Percentiles rank a stretch among this genome's conserved stretches.
phyloP scores from a whole-genome alignment of 2,113 vertebrate species.

The Larimichthys crocea region DNA sequence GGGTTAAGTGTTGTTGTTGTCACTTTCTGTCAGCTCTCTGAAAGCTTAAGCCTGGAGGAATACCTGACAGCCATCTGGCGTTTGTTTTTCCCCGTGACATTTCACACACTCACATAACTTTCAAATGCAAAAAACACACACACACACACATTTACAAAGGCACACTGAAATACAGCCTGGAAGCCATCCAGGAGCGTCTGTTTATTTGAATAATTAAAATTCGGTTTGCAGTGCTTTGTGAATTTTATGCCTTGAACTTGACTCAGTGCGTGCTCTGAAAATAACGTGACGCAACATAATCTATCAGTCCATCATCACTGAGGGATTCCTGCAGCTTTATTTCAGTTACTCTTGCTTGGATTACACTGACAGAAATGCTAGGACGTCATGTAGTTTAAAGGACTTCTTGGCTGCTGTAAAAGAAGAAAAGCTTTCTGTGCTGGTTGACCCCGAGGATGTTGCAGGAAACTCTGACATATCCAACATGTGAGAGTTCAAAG shows the following conservation, averaged over 20 bases:
- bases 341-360: neutral
- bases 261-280: neutral
- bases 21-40: constrained; percentile 56
- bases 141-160: neutral
- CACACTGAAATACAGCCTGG: neutral
- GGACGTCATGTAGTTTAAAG: neutral
- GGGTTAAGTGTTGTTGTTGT: constrained; percentile 33
- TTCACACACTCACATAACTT: constrained; percentile 4
- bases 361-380: neutral
- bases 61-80: constrained; percentile 65
- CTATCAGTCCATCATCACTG: neutral
- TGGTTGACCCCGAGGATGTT: neutral
- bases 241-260: neutral
- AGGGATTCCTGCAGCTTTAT: neutral
- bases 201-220: constrained; percentile 45
- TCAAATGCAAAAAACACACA: neutral
- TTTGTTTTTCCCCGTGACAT: constrained; percentile 41
- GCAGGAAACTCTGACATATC: neutral
- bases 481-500: neutral
- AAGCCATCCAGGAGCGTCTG: constrained; percentile 25
- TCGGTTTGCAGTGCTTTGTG: constrained; percentile 6
- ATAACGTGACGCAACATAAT: neutral
- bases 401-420: neutral
- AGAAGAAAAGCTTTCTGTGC: neutral
- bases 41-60: constrained; percentile 41